Conservation (phyloP, 2,888 invertebrate genomes). For the Xylota segnis region DNA sequence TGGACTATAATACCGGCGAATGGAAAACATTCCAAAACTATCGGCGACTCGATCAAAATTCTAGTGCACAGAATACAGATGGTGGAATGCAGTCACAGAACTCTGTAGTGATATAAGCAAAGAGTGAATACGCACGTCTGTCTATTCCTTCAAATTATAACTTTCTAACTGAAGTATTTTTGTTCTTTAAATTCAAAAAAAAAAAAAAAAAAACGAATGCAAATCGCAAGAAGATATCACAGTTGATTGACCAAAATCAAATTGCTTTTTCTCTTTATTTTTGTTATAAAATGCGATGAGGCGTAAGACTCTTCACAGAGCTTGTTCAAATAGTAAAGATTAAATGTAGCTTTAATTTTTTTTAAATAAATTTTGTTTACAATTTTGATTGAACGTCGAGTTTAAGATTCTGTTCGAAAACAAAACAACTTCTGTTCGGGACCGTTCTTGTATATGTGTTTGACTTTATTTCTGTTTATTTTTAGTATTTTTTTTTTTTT, state of each 20-base stretch:
- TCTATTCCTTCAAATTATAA: conserved; percentile 43
- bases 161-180: conserved; percentile 66
- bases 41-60: conserved; percentile 88
- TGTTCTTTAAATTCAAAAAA: conserved; percentile 53
- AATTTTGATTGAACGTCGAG: conserved; percentile 11
- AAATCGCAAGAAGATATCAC: conserved; percentile 15
- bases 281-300: conserved; percentile 22
- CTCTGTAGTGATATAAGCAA: conserved; percentile 81
- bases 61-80: conserved; percentile 78
- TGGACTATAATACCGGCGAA: conserved; percentile 99
- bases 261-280: conserved; percentile 29
- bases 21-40: conserved; percentile 98
- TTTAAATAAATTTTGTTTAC: conserved; percentile 29
- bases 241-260: conserved; percentile 43
- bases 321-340: conserved; percentile 46
- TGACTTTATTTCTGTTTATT: conserved; percentile 50
- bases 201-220: conserved; percentile 10
- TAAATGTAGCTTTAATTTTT: conserved; percentile 53
- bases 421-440: conserved; percentile 23
- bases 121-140: conserved; percentile 39
- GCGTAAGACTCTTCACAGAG: conserved; percentile 19
- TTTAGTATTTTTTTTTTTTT: conserved; percentile 56
- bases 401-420: conserved; percentile 3
- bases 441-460: conserved; percentile 33
- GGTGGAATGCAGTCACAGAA: conserved; percentile 80